A percentile compares a stretch with the other conserved stretches of the same genome.
Evolutionary conservation across 1,140 invertebrate genomes (phyloP).

Genomic region (Reticulitermes speratus): DNA sequence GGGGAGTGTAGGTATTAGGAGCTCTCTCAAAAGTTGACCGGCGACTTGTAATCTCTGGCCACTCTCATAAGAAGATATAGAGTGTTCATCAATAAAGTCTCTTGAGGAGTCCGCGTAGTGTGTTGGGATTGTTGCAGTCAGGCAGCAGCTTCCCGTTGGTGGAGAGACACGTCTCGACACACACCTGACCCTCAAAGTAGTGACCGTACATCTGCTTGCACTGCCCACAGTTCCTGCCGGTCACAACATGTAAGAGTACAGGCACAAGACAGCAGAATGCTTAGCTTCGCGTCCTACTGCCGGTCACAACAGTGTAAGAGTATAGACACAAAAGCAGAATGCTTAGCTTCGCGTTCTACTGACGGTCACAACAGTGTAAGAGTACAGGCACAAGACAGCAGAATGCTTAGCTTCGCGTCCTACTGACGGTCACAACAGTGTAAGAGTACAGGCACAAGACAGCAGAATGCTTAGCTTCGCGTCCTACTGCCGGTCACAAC

Average conservation of each 20-base stretch:
- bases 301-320: too few relatives aligned
- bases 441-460: too few relatives aligned
- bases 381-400: too few relatives aligned
- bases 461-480: too few relatives aligned
- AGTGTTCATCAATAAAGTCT: constrained; percentile 27
- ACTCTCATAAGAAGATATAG: not conserved
- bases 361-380: constrained; percentile 18
- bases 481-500: constrained; percentile 39
- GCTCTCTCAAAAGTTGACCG: too few relatives aligned
- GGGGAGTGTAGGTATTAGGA: too few relatives aligned
- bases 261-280: too few relatives aligned
- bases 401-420: too few relatives aligned
- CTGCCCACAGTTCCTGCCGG: constrained; percentile 50
- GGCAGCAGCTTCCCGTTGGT: constrained; percentile 45
- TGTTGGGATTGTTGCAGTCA: constrained; percentile 50
- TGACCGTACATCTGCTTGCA: constrained; percentile 53
- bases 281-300: too few relatives aligned
- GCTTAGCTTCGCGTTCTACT: constrained; percentile 38
- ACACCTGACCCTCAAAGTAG: constrained; percentile 50
- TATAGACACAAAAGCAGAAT: too few relatives aligned
- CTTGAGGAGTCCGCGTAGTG: constrained; percentile 46
- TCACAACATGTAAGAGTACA: too few relatives aligned
- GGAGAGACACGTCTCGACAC: constrained; percentile 48
- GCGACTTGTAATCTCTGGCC: not conserved
- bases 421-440: constrained; percentile 37